Evolutionary conservation across 2,113 vertebrate genomes (phyloP).

Genomic region (Hippocampus abdominalis): DNA sequence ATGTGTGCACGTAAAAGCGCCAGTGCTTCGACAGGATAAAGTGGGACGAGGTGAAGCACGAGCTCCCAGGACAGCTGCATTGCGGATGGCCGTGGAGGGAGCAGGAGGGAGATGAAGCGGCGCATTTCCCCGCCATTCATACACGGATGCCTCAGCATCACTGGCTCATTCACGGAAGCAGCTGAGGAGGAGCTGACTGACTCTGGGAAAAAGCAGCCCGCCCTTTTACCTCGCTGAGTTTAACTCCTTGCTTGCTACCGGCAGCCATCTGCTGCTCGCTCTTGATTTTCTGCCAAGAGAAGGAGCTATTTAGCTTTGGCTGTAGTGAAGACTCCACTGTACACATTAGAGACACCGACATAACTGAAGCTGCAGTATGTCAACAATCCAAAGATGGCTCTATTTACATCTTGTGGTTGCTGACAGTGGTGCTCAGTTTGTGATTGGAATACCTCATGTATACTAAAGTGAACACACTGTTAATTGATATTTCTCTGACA

Average conservation of each 20-base stretch:
- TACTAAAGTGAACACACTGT: not conserved
- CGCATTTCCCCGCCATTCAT: constrained; percentile 73
- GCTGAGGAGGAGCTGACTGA: constrained; percentile 66
- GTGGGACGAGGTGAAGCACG: constrained; percentile 75
- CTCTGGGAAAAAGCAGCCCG: constrained; percentile 59
- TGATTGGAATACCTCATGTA: too few species aligned
- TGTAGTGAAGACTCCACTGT: not conserved
- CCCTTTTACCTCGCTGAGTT: constrained; percentile 56
- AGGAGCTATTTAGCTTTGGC: not conserved
- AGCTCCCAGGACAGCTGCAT: constrained; percentile 84
- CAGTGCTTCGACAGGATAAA: constrained; percentile 74
- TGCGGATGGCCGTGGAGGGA: constrained; percentile 84
- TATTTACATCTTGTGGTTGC: too few species aligned
- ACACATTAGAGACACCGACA: too few species aligned
- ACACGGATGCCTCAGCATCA: constrained; percentile 57
- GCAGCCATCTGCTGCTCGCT: not conserved
- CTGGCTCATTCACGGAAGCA: constrained; percentile 71
- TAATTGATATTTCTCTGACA: not conserved
- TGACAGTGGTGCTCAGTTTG: too few species aligned
- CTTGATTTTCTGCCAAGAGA: too few species aligned
- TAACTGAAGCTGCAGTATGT: too few species aligned
- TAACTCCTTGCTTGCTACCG: constrained; percentile 49
- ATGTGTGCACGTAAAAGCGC: constrained; percentile 34
- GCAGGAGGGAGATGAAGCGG: constrained; percentile 55
- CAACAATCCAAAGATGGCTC: too few species aligned